A percentile compares a stretch with the other conserved stretches of the same genome.
Conservation (phyloP, 2,113 vertebrate species). For the Seriola rivoliana region DNA sequence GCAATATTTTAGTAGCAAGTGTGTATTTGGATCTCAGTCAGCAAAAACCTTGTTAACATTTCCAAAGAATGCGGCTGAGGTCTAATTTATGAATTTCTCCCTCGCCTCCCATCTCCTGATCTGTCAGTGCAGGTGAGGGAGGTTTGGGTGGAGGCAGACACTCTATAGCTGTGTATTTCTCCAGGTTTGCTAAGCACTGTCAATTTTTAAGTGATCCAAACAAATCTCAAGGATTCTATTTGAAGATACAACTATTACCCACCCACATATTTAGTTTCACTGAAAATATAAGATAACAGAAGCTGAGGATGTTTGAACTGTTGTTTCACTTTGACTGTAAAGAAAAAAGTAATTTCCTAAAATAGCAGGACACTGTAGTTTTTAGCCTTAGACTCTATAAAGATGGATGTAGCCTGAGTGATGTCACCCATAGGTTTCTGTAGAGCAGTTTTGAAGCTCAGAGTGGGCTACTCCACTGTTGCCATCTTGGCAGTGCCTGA, state of each 20-base stretch:
- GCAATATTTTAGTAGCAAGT: background rate
- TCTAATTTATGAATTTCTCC: background rate
- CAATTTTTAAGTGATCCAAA: background rate
- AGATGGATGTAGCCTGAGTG: too few relatives aligned
- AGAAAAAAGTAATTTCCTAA: too few relatives aligned
- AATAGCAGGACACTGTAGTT: too few relatives aligned
- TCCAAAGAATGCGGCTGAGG: background rate
- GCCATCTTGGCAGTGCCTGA: too few relatives aligned
- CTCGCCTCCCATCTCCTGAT: too few relatives aligned
- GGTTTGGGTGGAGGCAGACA: background rate
- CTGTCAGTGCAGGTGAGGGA: background rate
- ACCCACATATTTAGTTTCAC: background rate
- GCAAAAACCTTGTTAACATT: background rate
- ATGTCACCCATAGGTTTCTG: too few relatives aligned
- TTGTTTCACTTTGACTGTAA: too few relatives aligned
- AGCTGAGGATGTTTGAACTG: background rate
- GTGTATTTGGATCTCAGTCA: background rate
- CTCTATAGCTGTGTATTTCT: background rate
- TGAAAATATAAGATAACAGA: background rate
- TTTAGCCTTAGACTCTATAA: too few relatives aligned
- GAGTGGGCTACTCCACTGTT: too few relatives aligned
- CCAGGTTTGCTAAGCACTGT: too few relatives aligned
- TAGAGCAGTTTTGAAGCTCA: too few relatives aligned
- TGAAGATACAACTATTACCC: background rate
- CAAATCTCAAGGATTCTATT: background rate